A percentile compares a stretch with the other conserved stretches of the same genome.
Evolutionary conservation across 2,113 vertebrate genomes (phyloP).

Genomic region (Hirundichthys speculiger): DNA sequence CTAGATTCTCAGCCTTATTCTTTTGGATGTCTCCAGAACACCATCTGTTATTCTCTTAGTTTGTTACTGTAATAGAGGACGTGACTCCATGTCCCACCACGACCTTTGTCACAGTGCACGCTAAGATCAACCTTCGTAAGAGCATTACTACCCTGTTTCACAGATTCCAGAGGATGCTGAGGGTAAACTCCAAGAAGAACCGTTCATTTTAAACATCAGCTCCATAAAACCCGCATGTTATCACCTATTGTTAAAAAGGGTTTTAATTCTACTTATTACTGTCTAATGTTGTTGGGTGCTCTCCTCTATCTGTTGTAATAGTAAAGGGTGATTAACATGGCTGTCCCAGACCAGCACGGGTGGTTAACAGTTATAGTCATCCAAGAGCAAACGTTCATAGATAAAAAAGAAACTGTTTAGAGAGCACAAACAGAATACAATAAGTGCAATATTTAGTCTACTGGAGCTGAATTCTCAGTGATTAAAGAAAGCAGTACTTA

Average conservation of each 20-base stretch:
- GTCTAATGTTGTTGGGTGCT: background rate
- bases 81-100: conserved; percentile 5
- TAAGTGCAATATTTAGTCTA: background rate
- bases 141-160: conserved; percentile 58
- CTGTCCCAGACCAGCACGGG: conserved; percentile 29
- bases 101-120: conserved; percentile 52
- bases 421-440: background rate
- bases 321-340: conserved; percentile 24
- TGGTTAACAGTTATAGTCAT: conserved; percentile 21
- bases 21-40: conserved; percentile 12
- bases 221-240: background rate
- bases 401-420: conserved; percentile 4
- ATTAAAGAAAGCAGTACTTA: too few relatives aligned
- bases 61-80: conserved; percentile 25
- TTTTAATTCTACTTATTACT: conserved; percentile 14
- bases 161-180: conserved; percentile 15
- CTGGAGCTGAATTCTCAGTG: background rate
- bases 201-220: conserved; percentile 9
- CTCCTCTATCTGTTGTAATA: conserved; percentile 8
- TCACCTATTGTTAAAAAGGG: background rate
- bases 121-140: conserved; percentile 55
- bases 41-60: conserved; percentile 10
- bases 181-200: conserved; percentile 19
- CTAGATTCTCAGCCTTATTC: conserved; percentile 7
- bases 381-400: conserved; percentile 12